Percentiles rank a stretch among this genome's conserved stretches.
Evolutionary conservation across 1,140 invertebrate species (phyloP).

Genomic region (Centruroides sculpturatus): DNA sequence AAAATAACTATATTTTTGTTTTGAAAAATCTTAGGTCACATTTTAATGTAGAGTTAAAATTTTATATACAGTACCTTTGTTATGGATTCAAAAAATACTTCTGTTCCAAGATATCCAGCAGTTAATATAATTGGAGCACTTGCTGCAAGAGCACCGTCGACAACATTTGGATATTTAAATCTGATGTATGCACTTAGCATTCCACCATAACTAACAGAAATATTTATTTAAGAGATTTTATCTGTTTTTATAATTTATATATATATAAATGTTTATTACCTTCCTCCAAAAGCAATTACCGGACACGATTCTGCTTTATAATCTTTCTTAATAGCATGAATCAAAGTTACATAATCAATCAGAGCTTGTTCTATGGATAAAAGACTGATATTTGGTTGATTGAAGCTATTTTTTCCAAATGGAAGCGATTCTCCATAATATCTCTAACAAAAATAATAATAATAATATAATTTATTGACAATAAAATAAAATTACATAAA

Average conservation of each 20-base stretch:
- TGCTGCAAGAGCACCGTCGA: slow-evolving; percentile 29
- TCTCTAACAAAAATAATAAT: slow-evolving; percentile 20
- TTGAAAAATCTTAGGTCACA: no score
- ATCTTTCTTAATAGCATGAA: slow-evolving; percentile 22
- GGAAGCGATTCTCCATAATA: slow-evolving; percentile 34
- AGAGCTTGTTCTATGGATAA: slow-evolving; percentile 34
- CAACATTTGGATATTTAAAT: slow-evolving; percentile 33
- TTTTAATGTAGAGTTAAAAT: no score
- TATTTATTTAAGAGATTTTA: no score
- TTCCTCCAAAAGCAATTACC: slow-evolving; percentile 33
- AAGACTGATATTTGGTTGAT: slow-evolving; percentile 26
- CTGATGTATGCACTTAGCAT: slow-evolving; percentile 34
- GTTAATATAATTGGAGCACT: slow-evolving; percentile 34
- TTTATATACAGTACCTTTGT: slow-evolving; percentile 17
- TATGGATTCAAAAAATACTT: slow-evolving; percentile 23
- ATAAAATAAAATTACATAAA: no score
- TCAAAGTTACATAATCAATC: slow-evolving; percentile 32
- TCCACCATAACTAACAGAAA: slow-evolving; percentile 29
- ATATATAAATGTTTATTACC: background rate
- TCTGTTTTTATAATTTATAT: no score
- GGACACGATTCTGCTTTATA: slow-evolving; percentile 23
- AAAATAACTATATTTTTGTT: no score
- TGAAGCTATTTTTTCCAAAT: slow-evolving; percentile 27
- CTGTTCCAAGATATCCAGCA: slow-evolving; percentile 24
- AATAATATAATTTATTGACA: background rate